These are phyloP conservation scores for Ormyrus rosae DNA, from an alignment of 2,888 invertebrate species.

Conservation along the genomic window DNA sequence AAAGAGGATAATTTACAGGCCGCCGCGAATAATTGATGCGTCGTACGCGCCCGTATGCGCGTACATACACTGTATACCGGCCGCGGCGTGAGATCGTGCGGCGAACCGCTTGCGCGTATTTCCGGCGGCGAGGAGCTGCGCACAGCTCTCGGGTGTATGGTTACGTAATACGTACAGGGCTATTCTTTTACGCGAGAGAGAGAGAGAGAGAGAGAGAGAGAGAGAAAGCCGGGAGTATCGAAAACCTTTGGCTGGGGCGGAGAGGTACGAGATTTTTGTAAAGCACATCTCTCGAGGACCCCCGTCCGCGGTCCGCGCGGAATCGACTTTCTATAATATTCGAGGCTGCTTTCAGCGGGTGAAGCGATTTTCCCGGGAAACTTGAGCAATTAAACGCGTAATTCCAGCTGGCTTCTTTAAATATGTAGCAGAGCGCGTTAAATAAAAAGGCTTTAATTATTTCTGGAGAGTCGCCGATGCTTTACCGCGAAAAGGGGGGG, in stretches of 20 bases:
- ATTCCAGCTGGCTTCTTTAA: constrained; percentile 37
- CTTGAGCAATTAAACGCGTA: constrained; percentile 42
- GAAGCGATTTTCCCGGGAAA: constrained; percentile 35
- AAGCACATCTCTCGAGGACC: constrained; percentile 2
- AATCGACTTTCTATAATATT: constrained; percentile 43
- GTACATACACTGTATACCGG: neutral
- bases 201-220: too few species aligned
- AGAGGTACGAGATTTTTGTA: neutral
- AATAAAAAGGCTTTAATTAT: constrained; percentile 37
- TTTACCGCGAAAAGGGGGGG: too few species aligned
- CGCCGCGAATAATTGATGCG: constrained; percentile 23
- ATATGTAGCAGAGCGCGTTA: constrained; percentile 29
- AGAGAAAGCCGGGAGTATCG: neutral
- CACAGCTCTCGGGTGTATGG: constrained; percentile 8
- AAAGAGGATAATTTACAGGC: constrained; percentile 20
- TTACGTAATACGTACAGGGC: constrained; percentile 35
- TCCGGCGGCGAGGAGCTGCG: constrained; percentile 12
- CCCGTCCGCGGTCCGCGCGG: neutral
- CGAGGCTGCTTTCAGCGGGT: neutral
- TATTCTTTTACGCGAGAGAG: constrained; percentile 11
- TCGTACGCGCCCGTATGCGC: neutral
- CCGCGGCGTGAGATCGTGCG: constrained; percentile 44
- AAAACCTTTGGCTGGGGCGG: constrained; percentile 9
- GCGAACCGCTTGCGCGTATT: constrained; percentile 24
- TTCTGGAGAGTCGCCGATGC: neutral